phyloP scores from a whole-genome alignment of 2,113 vertebrate species.

The Xenopus laevis region DNA sequence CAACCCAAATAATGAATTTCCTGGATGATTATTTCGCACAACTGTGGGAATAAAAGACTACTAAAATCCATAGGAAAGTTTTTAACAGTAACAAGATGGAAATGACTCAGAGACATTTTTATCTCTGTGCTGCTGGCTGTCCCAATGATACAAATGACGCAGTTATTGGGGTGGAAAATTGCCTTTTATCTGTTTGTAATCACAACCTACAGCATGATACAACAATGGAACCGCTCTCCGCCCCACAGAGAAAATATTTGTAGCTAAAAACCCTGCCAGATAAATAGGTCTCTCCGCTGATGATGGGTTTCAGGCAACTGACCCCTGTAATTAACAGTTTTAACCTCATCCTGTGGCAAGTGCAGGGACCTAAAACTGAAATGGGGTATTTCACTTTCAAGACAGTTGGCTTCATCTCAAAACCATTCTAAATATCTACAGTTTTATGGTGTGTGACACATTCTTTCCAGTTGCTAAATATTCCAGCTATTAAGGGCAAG shows the following conservation, averaged over 20 bases:
- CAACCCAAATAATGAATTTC: too few species aligned
- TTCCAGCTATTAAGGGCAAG: constrained; percentile 6
- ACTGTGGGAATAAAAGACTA: too few species aligned
- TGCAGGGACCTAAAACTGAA: constrained; percentile 34
- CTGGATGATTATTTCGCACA: too few species aligned
- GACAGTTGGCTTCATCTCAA: constrained; percentile 34
- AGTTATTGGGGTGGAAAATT: constrained; percentile 33
- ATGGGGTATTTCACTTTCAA: constrained; percentile 35
- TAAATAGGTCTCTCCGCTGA: constrained; percentile 20
- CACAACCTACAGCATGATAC: constrained; percentile 28
- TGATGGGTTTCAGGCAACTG: constrained; percentile 28
- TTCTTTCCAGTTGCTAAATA: constrained; percentile 24
- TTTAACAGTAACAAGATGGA: constrained; percentile 32
- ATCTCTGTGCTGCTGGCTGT: constrained; percentile 17
- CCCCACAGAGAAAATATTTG: constrained; percentile 33
- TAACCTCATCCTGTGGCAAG: constrained; percentile 40
- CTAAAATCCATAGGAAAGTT: not conserved
- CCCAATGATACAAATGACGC: constrained; percentile 22
- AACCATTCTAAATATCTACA: constrained; percentile 33
- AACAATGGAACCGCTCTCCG: constrained; percentile 10
- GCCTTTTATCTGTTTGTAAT: constrained; percentile 27
- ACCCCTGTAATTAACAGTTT: constrained; percentile 34
- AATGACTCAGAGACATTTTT: constrained; percentile 40
- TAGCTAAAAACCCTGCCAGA: constrained; percentile 15
- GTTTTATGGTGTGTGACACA: constrained; percentile 30